These are phyloP conservation scores for Stomorhina lunata DNA, from an alignment of 2,888 invertebrate genomes.

Conservation along the genomic window DNA sequence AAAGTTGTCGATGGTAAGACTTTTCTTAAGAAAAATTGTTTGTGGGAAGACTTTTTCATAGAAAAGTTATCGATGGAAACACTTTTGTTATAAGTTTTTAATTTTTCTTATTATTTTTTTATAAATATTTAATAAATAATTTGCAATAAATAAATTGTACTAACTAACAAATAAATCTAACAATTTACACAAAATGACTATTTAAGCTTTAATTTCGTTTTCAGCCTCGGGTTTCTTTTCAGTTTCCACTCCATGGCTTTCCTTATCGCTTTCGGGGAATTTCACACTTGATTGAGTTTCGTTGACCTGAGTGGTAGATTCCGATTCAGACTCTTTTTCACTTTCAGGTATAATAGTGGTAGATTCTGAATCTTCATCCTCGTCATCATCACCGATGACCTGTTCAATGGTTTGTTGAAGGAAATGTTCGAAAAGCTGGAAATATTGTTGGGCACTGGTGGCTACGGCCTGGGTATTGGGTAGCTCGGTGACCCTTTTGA, in stretches of 20 bases:
- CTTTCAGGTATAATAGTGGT: constrained; percentile 63
- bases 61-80: too few species aligned
- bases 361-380: constrained; percentile 73
- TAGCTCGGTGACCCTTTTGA: constrained; percentile 76
- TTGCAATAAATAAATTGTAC: constrained; percentile 49
- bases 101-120: not conserved
- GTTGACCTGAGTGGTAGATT: not conserved
- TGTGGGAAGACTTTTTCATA: too few species aligned
- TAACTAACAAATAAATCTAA: constrained; percentile 40
- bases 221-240: not conserved
- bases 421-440: constrained; percentile 77
- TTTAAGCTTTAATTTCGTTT: constrained; percentile 30
- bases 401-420: constrained; percentile 77
- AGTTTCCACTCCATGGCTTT: not conserved
- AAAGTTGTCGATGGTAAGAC: too few species aligned
- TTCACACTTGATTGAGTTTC: not conserved
- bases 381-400: constrained; percentile 75
- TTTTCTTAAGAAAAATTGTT: too few species aligned
- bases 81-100: too few species aligned
- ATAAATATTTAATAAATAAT: constrained; percentile 53
- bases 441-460: constrained; percentile 77
- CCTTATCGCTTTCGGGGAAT: constrained; percentile 20
- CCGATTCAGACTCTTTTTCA: constrained; percentile 49
- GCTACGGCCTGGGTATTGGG: constrained; percentile 76
- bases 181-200: constrained; percentile 17